A percentile compares a stretch with the other conserved stretches of the same genome.
Evolutionary conservation across 2,888 invertebrate genomes (phyloP).

Genomic region (Ophraella communa): DNA sequence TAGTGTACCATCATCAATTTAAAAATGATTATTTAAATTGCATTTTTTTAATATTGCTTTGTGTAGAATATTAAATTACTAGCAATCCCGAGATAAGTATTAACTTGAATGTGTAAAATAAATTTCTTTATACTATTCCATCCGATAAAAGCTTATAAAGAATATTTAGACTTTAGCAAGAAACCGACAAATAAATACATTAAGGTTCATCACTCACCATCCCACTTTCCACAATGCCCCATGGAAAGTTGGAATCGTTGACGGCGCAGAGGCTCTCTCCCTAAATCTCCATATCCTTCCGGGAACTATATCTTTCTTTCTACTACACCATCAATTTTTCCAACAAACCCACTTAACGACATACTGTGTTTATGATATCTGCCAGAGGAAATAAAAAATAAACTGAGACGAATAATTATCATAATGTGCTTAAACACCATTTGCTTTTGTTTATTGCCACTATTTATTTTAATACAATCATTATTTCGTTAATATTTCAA

Average conservation of each 20-base stretch:
- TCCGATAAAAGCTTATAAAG: background rate
- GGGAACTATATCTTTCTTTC: conserved; percentile 28
- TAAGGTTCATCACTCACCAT: conserved; percentile 25
- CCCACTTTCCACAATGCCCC: conserved; percentile 28
- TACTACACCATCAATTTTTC: conserved; percentile 35
- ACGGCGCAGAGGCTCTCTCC: conserved; percentile 23
- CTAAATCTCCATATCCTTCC: conserved; percentile 41
- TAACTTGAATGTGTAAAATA: too few relatives aligned
- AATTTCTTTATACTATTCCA: background rate
- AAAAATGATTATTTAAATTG: too few relatives aligned
- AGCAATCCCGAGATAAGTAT: too few relatives aligned
- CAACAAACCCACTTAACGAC: conserved; percentile 34
- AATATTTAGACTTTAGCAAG: conserved; percentile 7
- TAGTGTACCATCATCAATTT: too few relatives aligned
- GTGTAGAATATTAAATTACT: too few relatives aligned
- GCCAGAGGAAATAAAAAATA: conserved; percentile 23
- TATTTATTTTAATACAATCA: background rate
- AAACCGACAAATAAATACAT: conserved; percentile 23
- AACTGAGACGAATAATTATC: conserved; percentile 2
- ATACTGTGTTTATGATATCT: conserved; percentile 31
- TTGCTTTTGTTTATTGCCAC: background rate
- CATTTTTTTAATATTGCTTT: too few relatives aligned
- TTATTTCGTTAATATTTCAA: too few relatives aligned
- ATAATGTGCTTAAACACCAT: background rate
- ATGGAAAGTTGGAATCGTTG: conserved; percentile 23